Evolutionary conservation across 2,113 vertebrate species (phyloP), one percentile per base, ranked within the genome.

Genomic region (Felis chaus): DNA sequence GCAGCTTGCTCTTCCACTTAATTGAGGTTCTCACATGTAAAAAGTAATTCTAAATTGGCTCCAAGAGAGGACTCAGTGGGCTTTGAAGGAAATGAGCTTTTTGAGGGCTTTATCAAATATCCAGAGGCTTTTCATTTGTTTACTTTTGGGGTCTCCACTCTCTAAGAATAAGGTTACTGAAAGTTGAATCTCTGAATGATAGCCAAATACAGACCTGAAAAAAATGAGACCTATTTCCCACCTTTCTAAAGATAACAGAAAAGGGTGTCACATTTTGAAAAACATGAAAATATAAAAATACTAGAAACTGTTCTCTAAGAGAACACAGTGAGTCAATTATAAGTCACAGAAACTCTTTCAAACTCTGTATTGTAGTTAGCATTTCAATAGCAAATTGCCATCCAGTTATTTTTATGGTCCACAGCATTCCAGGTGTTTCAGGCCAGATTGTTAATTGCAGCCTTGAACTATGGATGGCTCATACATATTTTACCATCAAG

Each of bases 181-280:
- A 79, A 95, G n/a, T 79, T 55, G 92, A 74, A 85, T 53, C 27
- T 88, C 65, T 74, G n/a, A 95, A 84, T 73, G 55, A 86, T 4
- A 55, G 18, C 29, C 84, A 96, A 96, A 96, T 69, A 85, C 1
- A 94, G 63, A 91, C 13, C 71, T 76, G 81, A 83, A 78, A 48
- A 78, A 96, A 65, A 23, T 57, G 41, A 63, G 79, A 79, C 4
- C 7, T 19, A 69, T 53, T 57, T 65, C 65, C 7, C 94, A 21
- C 7, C 27, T 94, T 94, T 97, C 73, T 95, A 71, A 94, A 78
- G 21, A 69, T 80, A 76, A 91, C 7, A 92, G 16, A 80, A 90
- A 55, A 91, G 45, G 21, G 23, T 91, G 57, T 27, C 36, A 81
- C n/a, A 57, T 91, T 93, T 93, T 93, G 41, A 57, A 96, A 95